Conservation (phyloP, 2,113 vertebrate species). For the Pomatostomus ruficeps region DNA sequence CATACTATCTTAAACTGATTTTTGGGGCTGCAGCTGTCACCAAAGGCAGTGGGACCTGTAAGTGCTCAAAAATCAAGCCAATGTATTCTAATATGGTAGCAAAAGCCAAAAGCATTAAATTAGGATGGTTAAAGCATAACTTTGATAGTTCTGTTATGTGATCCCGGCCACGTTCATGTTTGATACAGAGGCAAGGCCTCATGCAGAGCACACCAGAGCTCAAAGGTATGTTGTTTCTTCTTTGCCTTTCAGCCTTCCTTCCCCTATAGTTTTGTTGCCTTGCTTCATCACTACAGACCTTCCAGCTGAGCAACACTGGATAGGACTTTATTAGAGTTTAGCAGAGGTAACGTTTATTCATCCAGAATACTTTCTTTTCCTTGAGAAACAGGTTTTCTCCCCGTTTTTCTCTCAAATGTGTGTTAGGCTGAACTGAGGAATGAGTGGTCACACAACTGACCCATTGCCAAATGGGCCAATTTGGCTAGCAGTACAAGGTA, state of each 20-base stretch:
- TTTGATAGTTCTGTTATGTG: not conserved
- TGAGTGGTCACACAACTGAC: not conserved
- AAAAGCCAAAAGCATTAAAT: not conserved
- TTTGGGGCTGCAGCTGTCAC: slow-evolving; percentile 18
- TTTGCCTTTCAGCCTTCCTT: not conserved
- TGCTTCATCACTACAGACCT: not conserved
- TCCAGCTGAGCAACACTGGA: not conserved
- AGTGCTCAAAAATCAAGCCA: slow-evolving; percentile 26
- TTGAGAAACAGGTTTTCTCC: not conserved
- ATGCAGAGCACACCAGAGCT: not conserved
- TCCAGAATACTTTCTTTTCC: not conserved
- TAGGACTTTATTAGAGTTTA: not conserved
- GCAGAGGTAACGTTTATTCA: not conserved
- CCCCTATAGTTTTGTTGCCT: not conserved
- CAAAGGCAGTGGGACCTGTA: slow-evolving; percentile 1
- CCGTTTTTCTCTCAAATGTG: not conserved
- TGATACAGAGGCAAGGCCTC: not conserved
- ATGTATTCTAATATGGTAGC: not conserved
- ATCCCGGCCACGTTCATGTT: not conserved
- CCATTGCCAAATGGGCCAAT: not conserved
- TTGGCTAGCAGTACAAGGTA: not conserved
- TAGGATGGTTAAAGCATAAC: not conserved
- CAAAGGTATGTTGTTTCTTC: not conserved
- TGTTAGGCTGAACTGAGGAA: not conserved
- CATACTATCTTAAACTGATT: slow-evolving; percentile 10